These are phyloP conservation scores for Hippocampus guttulatus DNA, from an alignment of 2,113 vertebrate species.

Conservation along the genomic window DNA sequence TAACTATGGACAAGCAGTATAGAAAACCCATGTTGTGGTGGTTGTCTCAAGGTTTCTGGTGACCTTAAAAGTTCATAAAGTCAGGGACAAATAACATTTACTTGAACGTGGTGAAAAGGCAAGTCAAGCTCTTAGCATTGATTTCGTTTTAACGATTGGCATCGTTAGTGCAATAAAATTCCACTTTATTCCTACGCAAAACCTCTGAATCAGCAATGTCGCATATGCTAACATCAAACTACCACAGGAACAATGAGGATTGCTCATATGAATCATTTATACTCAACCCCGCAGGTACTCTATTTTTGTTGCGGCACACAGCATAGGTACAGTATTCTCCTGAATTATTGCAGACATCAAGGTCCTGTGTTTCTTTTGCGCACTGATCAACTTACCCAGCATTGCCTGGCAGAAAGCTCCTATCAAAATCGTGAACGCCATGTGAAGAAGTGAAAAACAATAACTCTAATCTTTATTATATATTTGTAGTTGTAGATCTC, in stretches of 20 bases:
- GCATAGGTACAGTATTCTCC: background rate
- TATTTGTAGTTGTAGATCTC: background rate
- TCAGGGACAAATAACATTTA: slow-evolving; percentile 8
- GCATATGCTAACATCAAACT: slow-evolving; percentile 13
- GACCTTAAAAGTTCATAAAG: slow-evolving; percentile 5
- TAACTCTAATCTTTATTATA: background rate
- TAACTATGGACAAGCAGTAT: background rate
- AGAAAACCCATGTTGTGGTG: background rate
- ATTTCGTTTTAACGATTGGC: slow-evolving; percentile 5
- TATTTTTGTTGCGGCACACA: slow-evolving; percentile 10
- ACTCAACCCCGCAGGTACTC: background rate
- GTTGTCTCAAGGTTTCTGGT: slow-evolving; percentile 7
- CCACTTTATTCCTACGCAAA: background rate
- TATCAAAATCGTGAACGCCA: slow-evolving; percentile 1
- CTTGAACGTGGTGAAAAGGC: background rate
- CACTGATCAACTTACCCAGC: background rate
- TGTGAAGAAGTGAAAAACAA: background rate
- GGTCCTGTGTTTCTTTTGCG: slow-evolving; percentile 14
- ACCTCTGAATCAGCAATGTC: background rate
- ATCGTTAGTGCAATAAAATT: background rate
- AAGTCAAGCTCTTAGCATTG: slow-evolving; percentile 5
- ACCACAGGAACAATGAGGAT: slow-evolving; percentile 1
- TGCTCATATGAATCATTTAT: slow-evolving; percentile 16
- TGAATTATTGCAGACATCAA: slow-evolving; percentile 20
- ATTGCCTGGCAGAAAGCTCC: background rate